Base-by-base conservation (phyloP, 2,797 vertebrate species). In the Salarias fasciatus region DNA sequence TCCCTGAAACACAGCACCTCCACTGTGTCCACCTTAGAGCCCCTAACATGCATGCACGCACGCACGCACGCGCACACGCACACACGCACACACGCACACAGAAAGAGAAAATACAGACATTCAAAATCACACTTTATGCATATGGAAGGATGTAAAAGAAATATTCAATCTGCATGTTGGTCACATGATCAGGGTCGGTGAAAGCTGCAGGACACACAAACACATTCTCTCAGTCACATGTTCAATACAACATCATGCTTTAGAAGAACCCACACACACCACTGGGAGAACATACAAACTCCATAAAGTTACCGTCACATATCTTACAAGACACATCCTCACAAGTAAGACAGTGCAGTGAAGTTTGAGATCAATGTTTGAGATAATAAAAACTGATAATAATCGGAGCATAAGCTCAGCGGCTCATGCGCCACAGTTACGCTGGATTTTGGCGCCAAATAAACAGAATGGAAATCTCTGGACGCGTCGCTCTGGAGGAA, bases 1-100 rank as follows among this genome's bases (percentile, higher is more conserved):
- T 99, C 97, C 62, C 96, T 93, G 81, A 97, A 97, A 86, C 97
- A 98, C 37, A 99, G 85, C 51, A 99, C 92, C 83, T 98, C 95
- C 52, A 98, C 59, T 0, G 86, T 75, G 61, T 93, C 93, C 77
- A 97, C 57, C 66, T 76, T 57, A 4, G 83, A 87, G 14, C 94
- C 94, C 96, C 97, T 98, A 85, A 44, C 31, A 79, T 47, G 84
- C 28, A 69, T n/a, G 81, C 7, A 67, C 33, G 9, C 33, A 35
- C 30, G 31, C 30, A 31, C 4, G 8, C 4, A 31, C 4, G 31
- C 30, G 8, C 30, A 31, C 30, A 31, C 15, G 56, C 42, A 24
- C 11, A 13, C 28, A 49, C 8, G 5, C 11, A 43, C 42, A 62
- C 5, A 12, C 15, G 49, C 15, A 49, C 30, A 63, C 10, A 49